Conservation (phyloP, 2,888 invertebrate species). For the Clitarchus hookeri region DNA sequence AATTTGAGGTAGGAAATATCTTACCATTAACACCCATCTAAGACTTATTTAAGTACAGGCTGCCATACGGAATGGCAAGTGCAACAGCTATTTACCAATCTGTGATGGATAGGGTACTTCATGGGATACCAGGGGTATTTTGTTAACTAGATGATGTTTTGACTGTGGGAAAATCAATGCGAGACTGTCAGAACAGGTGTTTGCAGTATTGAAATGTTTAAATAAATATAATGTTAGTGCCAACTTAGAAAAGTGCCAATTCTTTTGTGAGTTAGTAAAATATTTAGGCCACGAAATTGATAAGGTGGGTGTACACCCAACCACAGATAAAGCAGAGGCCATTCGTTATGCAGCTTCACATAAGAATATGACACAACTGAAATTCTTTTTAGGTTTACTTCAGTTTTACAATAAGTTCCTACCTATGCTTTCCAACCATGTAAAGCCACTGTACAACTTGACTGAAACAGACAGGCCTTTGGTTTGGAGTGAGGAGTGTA, state of each 20-base stretch:
- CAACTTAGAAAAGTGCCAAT: background rate
- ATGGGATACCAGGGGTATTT: background rate
- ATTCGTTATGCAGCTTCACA: background rate
- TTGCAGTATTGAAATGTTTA: background rate
- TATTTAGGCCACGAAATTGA: conserved; percentile 44
- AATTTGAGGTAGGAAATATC: background rate
- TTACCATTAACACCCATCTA: background rate
- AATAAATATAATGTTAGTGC: background rate
- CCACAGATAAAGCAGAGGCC: conserved; percentile 15
- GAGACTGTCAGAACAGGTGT: background rate
- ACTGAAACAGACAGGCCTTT: conserved; percentile 15
- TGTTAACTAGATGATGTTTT: background rate
- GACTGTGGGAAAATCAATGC: background rate
- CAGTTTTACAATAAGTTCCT: too few species aligned
- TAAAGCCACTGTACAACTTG: background rate
- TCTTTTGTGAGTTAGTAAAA: conserved; percentile 44
- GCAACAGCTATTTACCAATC: background rate
- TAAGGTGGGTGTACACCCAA: conserved; percentile 26
- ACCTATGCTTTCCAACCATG: background rate
- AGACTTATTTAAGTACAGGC: background rate
- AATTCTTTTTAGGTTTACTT: conserved; percentile 16
- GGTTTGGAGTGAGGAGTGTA: conserved; percentile 4
- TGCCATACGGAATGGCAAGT: background rate
- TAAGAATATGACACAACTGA: background rate
- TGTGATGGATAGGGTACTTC: background rate